Evolutionary conservation across 2,888 invertebrate genomes (phyloP), one percentile per base, ranked within the genome.

Genomic region (Aphidoletes aphidimyza): DNA sequence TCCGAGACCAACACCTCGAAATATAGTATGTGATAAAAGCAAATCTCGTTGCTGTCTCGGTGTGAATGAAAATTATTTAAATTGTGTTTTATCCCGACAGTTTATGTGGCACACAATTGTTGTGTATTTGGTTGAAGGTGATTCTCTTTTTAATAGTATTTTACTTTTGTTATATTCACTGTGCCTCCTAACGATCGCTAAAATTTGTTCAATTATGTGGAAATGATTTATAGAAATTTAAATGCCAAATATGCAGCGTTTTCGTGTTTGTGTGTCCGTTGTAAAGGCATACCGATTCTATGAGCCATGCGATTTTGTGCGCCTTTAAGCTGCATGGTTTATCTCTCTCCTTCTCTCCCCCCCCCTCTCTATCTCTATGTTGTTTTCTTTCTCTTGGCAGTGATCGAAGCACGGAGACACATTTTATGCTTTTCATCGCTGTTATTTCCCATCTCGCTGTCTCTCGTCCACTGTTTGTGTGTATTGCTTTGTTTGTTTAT

Each of bases 151-250:
- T 69, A 2, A 22, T 3, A 14, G n/a, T 26, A 26, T 11, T 22
- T 69, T 69, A n/a, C 11, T 26, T 69, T 54, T 54, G 54, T 69
- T 6, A 47, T 19, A 30, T n/a, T 54, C 54, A 47, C 17, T n/a
- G n/a, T 42, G 69, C 69, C n/a, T 69, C n/a, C 54, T 69, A 14
- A 69, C 11, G 69, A 69, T 69, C 69, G 17, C 69, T 69, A 14
- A 54, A 54, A 30, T 69, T 69, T 69, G 69, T 34, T 69, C 30
- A 69, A 69, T 69, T 69, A 30, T 69, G 69, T 69, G 34, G 69
- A 69, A 69, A 69, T 69, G 26, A 69, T 69, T 69, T 69, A 69
- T 69, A 69, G 69, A 69, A 69, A 69, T 69, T 69, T 69, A 69
- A 69, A 69, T 69, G 34, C 34, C 69, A 69, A 69, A 69, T 69